Evolutionary conservation across 2,797 vertebrate species (phyloP).

Genomic region (Periparus ater): DNA sequence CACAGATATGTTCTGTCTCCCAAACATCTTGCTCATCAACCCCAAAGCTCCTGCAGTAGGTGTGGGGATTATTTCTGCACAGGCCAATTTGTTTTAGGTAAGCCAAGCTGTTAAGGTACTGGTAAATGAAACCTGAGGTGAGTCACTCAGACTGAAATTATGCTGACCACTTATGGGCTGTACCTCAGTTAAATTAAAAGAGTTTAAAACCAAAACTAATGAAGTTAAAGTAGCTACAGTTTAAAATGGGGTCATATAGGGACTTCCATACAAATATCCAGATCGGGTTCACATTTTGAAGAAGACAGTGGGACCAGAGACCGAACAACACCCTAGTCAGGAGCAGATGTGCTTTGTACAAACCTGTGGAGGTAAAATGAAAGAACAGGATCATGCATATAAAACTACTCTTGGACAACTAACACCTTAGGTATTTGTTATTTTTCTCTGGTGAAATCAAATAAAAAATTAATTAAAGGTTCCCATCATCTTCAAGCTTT

Average conservation of each 20-base stretch:
- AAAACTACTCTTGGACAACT: neutral
- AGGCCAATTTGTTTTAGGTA: neutral
- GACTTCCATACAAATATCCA: neutral
- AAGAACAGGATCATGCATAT: neutral
- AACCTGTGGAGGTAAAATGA: neutral
- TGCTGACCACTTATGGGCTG: neutral
- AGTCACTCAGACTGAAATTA: neutral
- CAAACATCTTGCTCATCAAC: neutral
- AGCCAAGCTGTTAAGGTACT: neutral
- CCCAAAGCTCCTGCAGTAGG: neutral
- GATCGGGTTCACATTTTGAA: neutral
- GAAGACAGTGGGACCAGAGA: neutral
- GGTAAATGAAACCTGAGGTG: neutral
- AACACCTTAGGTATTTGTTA: neutral
- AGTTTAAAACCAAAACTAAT: neutral
- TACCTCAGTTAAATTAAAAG: neutral
- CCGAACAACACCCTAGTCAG: neutral
- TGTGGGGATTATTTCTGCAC: neutral
- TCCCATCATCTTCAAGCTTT: neutral
- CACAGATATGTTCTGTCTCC: neutral
- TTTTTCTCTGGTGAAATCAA: constrained; percentile 37
- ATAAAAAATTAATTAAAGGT: constrained; percentile 34
- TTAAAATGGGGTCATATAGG: neutral
- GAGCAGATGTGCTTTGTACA: neutral
- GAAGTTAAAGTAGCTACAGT: neutral